These are phyloP conservation scores for Poeciliopsis retropinna DNA, from an alignment of 2,113 vertebrate genomes.

Conservation along the genomic window DNA sequence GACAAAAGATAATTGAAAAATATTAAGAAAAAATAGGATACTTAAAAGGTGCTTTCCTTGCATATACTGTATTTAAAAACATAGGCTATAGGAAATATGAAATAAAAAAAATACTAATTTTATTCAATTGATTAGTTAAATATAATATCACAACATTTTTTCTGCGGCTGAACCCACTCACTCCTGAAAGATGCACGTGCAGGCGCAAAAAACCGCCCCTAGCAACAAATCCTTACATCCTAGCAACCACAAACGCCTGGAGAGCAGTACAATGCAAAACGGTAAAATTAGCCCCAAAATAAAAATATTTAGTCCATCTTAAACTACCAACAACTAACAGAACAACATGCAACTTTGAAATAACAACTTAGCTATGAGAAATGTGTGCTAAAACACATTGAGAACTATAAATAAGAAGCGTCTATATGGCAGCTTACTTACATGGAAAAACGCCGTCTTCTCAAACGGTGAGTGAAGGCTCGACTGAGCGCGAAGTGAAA, in stretches of 20 bases:
- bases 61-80: too few relatives aligned
- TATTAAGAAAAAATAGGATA: background rate
- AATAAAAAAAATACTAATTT: too few relatives aligned
- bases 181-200: conserved; percentile 14
- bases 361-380: background rate
- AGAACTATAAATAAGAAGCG: background rate
- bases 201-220: conserved; percentile 51
- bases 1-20: background rate
- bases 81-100: background rate
- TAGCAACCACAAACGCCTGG: conserved; percentile 71
- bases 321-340: background rate
- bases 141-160: background rate
- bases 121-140: background rate
- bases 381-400: too few relatives aligned
- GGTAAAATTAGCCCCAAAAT: background rate
- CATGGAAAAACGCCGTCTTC: conserved; percentile 49
- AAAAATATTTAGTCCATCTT: background rate
- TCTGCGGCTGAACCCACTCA: background rate
- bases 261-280: background rate
- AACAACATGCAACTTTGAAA: background rate
- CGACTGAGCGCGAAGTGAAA: background rate
- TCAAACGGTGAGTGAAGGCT: conserved; percentile 20
- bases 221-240: conserved; percentile 52
- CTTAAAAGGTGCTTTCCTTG: too few relatives aligned
- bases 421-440: conserved; percentile 23